Percentiles rank a stretch among this genome's conserved stretches.
Evolutionary conservation across 2,888 invertebrate species (phyloP).

Genomic region (Apantesis nais): DNA sequence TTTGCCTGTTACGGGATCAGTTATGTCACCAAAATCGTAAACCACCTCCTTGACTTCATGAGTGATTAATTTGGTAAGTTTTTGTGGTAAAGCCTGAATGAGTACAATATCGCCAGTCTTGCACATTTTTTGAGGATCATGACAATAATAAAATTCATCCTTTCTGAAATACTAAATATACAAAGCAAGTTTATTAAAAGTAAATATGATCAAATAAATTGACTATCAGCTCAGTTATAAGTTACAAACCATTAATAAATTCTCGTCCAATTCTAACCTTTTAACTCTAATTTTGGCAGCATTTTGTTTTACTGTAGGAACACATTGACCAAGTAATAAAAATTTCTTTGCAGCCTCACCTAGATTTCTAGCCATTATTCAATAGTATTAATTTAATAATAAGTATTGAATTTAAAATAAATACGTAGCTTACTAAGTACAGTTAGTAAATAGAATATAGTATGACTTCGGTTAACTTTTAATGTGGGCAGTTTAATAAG

Average conservation of each 20-base stretch:
- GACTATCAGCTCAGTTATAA: background rate
- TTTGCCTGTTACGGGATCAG: slow-evolving; percentile 94
- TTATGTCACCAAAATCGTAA: slow-evolving; percentile 93
- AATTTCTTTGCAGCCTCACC: slow-evolving; percentile 80
- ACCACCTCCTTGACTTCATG: slow-evolving; percentile 92
- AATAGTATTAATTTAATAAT: background rate
- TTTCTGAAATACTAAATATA: slow-evolving; percentile 90
- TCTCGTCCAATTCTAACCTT: slow-evolving; percentile 90
- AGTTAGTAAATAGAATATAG: too few relatives aligned
- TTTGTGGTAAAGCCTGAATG: slow-evolving; percentile 90
- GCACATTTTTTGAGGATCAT: slow-evolving; percentile 91
- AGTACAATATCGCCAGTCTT: slow-evolving; percentile 94
- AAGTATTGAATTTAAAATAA: background rate
- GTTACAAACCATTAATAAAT: slow-evolving; percentile 90
- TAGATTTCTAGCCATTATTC: slow-evolving; percentile 70
- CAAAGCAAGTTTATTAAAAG: slow-evolving; percentile 5
- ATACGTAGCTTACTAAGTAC: too few relatives aligned
- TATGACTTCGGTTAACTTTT: too few relatives aligned
- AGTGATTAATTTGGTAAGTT: slow-evolving; percentile 90
- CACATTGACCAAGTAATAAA: slow-evolving; percentile 90
- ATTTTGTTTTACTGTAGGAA: slow-evolving; percentile 91
- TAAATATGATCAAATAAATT: background rate
- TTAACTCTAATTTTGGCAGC: slow-evolving; percentile 92
- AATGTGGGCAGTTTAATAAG: too few relatives aligned
- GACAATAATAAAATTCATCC: slow-evolving; percentile 89